Base-by-base conservation (phyloP, 2,797 vertebrate species). In the Myotis myotis region DNA sequence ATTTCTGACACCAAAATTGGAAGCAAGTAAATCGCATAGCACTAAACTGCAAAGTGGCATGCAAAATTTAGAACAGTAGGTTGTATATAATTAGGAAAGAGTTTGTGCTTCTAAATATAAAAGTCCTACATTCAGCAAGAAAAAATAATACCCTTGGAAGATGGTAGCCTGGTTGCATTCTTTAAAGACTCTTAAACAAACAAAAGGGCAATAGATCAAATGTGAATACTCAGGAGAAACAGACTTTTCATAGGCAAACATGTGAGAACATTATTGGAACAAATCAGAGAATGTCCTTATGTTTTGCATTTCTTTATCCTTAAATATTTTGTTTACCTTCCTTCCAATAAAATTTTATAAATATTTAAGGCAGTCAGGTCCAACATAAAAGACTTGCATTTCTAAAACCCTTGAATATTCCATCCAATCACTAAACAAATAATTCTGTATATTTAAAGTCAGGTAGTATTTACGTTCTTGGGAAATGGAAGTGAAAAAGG, bases 1-100 rank as follows among this genome's bases (percentile, higher is more conserved):
- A 94, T 97, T 97, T 96, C 91, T 96, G 96, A 96, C 88, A 96
- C 86, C 80, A 91, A 96, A 97, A 97, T 97, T 96, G 88, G 94
- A 96, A 96, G 88, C 82, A 96, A 95, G 82, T 81, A 97, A 96
- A 95, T 96, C 51, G 0, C 96, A 91, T 30, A 96, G 93, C 94
- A 96, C 90, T 95, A 96, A 96, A 97, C 94, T 96, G 95, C 89
- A 93, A 97, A 97, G 90, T 95, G 90, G 83, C 79, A 94, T 93
- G 92, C 76, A 96, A 96, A 97, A 97, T 97, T 96, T 97, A 97
- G 94, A 97, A 95, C 60, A 95, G 95, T 96, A 87, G 88, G 92
- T 95, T 96, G 94, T 81, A 91, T 96, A 94, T 96, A 97, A 97
- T 97, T 96, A 97, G 86, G 71, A 93, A 78, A 88, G 94, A 92